phyloP scores from a whole-genome alignment of 2,797 vertebrate species.

The Peromyscus aztecus region DNA sequence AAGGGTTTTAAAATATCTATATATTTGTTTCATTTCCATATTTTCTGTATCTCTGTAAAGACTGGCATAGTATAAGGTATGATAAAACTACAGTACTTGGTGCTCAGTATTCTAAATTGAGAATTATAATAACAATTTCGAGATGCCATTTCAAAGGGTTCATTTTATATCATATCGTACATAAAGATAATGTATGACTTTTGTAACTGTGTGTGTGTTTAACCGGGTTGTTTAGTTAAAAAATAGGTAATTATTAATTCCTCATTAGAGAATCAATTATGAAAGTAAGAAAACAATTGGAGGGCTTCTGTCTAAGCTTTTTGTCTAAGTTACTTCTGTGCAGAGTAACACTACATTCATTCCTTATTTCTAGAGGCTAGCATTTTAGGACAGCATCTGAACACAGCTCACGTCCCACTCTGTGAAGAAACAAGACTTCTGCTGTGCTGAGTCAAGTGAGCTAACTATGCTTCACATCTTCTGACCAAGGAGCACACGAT shows the following conservation, averaged over 20 bases:
- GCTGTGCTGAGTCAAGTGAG: conserved; percentile 68
- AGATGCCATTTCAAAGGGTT: conserved; percentile 56
- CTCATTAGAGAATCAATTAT: conserved; percentile 73
- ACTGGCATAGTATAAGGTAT: not conserved
- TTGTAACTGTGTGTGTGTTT: conserved; percentile 6
- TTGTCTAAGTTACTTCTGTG: too few species aligned
- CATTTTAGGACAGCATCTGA: conserved; percentile 71
- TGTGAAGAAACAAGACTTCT: conserved; percentile 72
- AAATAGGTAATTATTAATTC: conserved; percentile 78
- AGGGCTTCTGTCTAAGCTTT: conserved; percentile 18
- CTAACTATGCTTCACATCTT: conserved; percentile 72
- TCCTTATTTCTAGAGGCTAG: conserved; percentile 77
- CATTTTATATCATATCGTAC: conserved; percentile 63
- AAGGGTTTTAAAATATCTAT: conserved; percentile 7
- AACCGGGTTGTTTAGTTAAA: conserved; percentile 74
- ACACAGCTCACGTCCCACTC: conserved; percentile 68
- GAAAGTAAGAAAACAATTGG: conserved; percentile 75
- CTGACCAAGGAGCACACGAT: conserved; percentile 66
- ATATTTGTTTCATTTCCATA: not conserved
- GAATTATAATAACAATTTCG: conserved; percentile 54
- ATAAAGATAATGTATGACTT: conserved; percentile 58
- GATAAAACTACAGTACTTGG: conserved; percentile 52
- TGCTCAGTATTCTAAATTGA: conserved; percentile 65
- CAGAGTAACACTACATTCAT: conserved; percentile 58
- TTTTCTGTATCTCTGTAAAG: conserved; percentile 15